Evolutionary conservation across 2,797 vertebrate species (phyloP), one percentile per base, ranked within the genome.

Genomic region (Clarias pachynema): DNA sequence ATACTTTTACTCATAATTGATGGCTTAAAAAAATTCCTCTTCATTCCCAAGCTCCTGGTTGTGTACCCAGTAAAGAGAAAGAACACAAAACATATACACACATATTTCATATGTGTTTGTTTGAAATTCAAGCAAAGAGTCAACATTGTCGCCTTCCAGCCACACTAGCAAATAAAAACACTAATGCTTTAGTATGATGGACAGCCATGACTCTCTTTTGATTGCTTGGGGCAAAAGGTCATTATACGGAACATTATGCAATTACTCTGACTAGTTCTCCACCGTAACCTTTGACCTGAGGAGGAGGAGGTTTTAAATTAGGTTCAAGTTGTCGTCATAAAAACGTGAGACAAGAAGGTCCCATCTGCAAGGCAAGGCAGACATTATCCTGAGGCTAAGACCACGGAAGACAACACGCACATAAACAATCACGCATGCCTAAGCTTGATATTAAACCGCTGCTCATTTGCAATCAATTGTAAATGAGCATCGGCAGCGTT

Each of bases 191-290:
- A 34, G 53, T 40, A 37, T 89, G 86, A 87, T 74, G 81, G 85
- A 86, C 85, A 83, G 65, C 85, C 81, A 65, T 83, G 84, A 83
- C 87, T 86, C 70, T 62, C 24, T 9, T 37, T 75, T 84, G 83
- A 87, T 65, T 44, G 73, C 74, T 62, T 89, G 81, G 91, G 86
- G 90, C 90, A 90, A 88, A 88, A 92, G 92, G 93, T 93, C 93
- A 92, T 91, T 92, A 93, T 87, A 93, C 89, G 60, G 60, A 89
- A 87, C 86, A 92, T 94, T 94, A 92, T 90, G 81, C 73, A 87
- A 94, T 94, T 92, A 92, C 82, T 29, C 84, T 57, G 69, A 89
- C 89, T 84, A 72, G 84, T 87, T 91, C 89, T 87, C 84, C 85
- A 86, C 60, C 83, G 81, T 89, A 85, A 87, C 89, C 89, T 92